Evolutionary conservation across 1,140 invertebrate genomes (phyloP).

Genomic region (Ostrea denselamellosa): DNA sequence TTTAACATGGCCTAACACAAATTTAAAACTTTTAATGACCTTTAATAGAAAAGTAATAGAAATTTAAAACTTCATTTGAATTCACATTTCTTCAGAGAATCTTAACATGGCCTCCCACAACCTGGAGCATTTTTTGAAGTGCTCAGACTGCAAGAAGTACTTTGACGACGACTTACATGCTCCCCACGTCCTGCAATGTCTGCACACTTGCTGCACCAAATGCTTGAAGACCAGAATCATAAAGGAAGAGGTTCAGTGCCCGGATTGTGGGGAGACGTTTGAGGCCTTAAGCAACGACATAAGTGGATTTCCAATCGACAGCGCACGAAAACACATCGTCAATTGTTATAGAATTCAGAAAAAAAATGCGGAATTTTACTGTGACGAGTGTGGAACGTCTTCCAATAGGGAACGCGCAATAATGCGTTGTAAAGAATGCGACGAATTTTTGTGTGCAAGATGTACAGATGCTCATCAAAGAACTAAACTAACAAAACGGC

Average conservation of each 20-base stretch:
- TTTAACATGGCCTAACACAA: too few species aligned
- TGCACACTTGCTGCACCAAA: constrained; percentile 50
- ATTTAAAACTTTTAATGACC: too few species aligned
- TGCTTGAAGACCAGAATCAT: constrained; percentile 42
- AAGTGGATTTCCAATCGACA: constrained; percentile 48
- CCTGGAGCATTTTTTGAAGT: constrained; percentile 46
- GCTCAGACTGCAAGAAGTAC: constrained; percentile 47
- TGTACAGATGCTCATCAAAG: constrained; percentile 49
- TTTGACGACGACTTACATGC: constrained; percentile 41
- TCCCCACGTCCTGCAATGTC: constrained; percentile 52
- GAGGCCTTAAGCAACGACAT: constrained; percentile 43
- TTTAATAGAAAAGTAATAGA: too few species aligned
- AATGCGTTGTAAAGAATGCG: constrained; percentile 53
- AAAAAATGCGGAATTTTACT: constrained; percentile 37
- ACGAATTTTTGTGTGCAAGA: constrained; percentile 49
- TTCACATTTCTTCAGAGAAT: not conserved
- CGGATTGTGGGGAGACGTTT: constrained; percentile 50
- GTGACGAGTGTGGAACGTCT: constrained; percentile 43
- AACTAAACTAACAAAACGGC: constrained; percentile 52
- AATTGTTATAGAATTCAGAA: constrained; percentile 52
- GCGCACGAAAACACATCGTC: constrained; percentile 46
- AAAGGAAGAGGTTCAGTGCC: constrained; percentile 48
- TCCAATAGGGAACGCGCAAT: constrained; percentile 13
- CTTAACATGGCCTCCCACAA: constrained; percentile 26
- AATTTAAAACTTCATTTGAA: too few species aligned